These are phyloP conservation scores for Heliconius nattereri DNA, from an alignment of 1,140 invertebrate species.

Conservation along the genomic window DNA sequence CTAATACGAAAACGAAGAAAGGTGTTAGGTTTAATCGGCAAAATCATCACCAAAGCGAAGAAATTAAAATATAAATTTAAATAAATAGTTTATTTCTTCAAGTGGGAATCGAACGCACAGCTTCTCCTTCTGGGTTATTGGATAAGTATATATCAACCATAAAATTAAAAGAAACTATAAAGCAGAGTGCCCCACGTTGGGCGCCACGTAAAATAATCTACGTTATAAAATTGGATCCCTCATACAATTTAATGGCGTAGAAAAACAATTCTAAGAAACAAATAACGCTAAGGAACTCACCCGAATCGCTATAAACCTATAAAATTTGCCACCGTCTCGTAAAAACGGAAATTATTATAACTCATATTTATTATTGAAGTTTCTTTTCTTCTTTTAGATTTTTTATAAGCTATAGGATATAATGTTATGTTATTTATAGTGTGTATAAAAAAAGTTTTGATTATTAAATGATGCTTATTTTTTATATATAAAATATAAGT, in stretches of 20 bases:
- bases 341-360: slow-evolving; percentile 15
- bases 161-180: background rate
- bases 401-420: background rate
- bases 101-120: too few relatives aligned
- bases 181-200: background rate
- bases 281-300: background rate
- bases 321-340: slow-evolving; percentile 15
- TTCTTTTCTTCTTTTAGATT: background rate
- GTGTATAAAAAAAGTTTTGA: background rate
- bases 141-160: too few relatives aligned
- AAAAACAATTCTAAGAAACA: slow-evolving; percentile 6
- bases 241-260: background rate
- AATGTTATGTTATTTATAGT: background rate
- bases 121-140: too few relatives aligned
- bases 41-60: too few relatives aligned
- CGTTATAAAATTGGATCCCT: slow-evolving; percentile 1
- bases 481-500: too few relatives aligned
- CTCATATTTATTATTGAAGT: background rate
- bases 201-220: background rate
- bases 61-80: too few relatives aligned
- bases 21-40: too few relatives aligned
- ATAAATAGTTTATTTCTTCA: too few relatives aligned
- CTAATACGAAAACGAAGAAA: too few relatives aligned
- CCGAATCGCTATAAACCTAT: slow-evolving; percentile 10
- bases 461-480: too few relatives aligned